Base-by-base conservation (phyloP, 1,140 invertebrate genomes). In the Nylanderia fulva region DNA sequence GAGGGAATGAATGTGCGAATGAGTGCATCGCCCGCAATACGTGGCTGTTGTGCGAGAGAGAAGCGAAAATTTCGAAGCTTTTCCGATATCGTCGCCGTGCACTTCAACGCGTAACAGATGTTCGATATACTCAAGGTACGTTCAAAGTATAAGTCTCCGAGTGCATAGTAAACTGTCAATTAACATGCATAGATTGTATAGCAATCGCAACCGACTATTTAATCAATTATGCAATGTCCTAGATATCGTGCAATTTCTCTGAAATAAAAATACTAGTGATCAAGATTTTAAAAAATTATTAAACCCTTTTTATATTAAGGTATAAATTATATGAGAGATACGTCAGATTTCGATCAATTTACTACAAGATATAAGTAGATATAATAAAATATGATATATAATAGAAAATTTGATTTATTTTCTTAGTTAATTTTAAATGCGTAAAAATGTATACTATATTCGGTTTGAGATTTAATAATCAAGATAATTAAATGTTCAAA, bases 181-280 rank as follows among this genome's bases (percentile, higher is more conserved):
- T 56, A 13, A 60, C 36, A 58, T 82, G 24, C 36, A 71, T 18
- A n/a, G 36, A 33, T n/a, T n/a, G 27, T 39, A 68, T 79, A 56
- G 68, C 45, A n/a, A 36, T 36, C 39, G 60, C 48, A 24, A 29
- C n/a, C 11, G 24, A 13, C 42, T 68, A 4, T 82, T 82, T 82
- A 82, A 82, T 82, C 18, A 82, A 69, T 82, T 82, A 82, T 82
- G 66, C 52, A 72, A 18, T 21, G 24, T 52, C 24, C 66, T 15
- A 71, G 48, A 80, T 42, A 21, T 56, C 33, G 18, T 33, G 7
- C 39, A 15, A 4, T 58, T 60, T 18, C 66, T n/a, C 0, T 13
- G 52, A 56, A 71, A 21, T 24, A 48, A 11, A 24, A 13, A 18
- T 36, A 42, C 11, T 21, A n/a, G n/a, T n/a, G n/a, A n/a, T n/a